Percentiles rank a stretch among this genome's conserved stretches.
phyloP scores from a whole-genome alignment of 53 echinoderm and acorn worm species.

The Zoroaster sp. region DNA sequence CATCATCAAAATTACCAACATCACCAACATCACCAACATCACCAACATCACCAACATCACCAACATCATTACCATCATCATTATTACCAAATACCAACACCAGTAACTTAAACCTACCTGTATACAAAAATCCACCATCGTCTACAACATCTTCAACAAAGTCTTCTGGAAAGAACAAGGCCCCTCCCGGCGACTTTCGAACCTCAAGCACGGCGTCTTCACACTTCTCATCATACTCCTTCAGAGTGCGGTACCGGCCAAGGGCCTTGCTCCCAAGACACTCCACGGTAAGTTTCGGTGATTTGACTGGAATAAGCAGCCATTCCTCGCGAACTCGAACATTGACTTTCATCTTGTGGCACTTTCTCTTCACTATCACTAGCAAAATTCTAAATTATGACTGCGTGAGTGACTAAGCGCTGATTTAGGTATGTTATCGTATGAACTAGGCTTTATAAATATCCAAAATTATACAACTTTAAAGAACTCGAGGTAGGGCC shows the following conservation, averaged over 20 bases:
- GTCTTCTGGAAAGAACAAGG: slow-evolving; percentile 82
- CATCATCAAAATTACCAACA: too few species aligned
- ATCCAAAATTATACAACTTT: too few species aligned
- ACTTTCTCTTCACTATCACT: background rate
- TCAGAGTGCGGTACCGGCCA: slow-evolving; percentile 65
- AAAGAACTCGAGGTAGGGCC: too few species aligned
- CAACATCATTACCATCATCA: background rate
- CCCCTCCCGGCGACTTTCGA: slow-evolving; percentile 81
- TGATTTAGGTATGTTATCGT: too few species aligned
- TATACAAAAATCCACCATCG: slow-evolving; percentile 83
- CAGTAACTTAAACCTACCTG: slow-evolving; percentile 58
- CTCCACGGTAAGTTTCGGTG: slow-evolving; percentile 51
- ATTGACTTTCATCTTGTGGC: slow-evolving; percentile 77
- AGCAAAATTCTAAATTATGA: background rate
- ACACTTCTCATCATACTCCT: slow-evolving; percentile 22
- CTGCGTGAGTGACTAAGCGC: too few species aligned
- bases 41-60: background rate
- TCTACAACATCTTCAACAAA: slow-evolving; percentile 78
- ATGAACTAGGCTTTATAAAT: too few species aligned
- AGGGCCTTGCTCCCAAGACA: slow-evolving; percentile 78
- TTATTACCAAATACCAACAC: background rate
- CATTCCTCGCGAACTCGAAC: slow-evolving; percentile 83
- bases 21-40: background rate
- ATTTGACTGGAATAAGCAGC: slow-evolving; percentile 85
- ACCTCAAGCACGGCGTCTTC: slow-evolving; percentile 73